These are phyloP conservation scores for Lycocerus yunnanus DNA, from an alignment of 2,888 invertebrate species.

Conservation along the genomic window DNA sequence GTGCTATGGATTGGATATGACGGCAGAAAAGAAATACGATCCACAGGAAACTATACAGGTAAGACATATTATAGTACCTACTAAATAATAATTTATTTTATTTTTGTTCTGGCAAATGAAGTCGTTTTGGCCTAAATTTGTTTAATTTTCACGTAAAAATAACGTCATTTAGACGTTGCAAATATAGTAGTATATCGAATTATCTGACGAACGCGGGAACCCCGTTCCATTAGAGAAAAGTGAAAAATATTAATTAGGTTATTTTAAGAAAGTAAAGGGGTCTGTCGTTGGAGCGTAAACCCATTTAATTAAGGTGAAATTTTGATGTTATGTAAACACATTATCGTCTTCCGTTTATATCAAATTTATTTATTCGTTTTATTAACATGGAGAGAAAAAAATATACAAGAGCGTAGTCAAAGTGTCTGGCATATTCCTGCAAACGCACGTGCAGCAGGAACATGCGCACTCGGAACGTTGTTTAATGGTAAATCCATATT, in stretches of 20 bases:
- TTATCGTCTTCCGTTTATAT: neutral
- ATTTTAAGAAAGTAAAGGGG: neutral
- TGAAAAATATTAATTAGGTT: neutral
- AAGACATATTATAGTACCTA: too few species aligned
- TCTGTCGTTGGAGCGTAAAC: neutral
- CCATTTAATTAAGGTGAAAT: neutral
- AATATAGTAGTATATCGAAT: neutral
- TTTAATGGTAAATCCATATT: constrained; percentile 53
- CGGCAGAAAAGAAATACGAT: constrained; percentile 43
- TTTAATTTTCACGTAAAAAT: neutral
- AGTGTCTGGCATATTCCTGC: constrained; percentile 31
- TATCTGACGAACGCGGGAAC: neutral
- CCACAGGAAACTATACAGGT: constrained; percentile 50
- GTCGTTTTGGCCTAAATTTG: too few species aligned
- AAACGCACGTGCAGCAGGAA: constrained; percentile 45
- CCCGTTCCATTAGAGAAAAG: neutral
- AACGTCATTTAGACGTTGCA: neutral
- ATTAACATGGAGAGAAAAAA: neutral
- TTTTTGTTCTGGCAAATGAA: neutral
- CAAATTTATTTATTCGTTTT: neutral
- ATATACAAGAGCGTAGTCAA: constrained; percentile 18
- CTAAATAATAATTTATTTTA: too few species aligned
- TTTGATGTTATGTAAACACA: neutral
- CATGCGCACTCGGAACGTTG: constrained; percentile 41
- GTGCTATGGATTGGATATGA: constrained; percentile 34